Evolutionary conservation across 1,140 invertebrate genomes (phyloP).

Genomic region (Drosophila malerkotliana): DNA sequence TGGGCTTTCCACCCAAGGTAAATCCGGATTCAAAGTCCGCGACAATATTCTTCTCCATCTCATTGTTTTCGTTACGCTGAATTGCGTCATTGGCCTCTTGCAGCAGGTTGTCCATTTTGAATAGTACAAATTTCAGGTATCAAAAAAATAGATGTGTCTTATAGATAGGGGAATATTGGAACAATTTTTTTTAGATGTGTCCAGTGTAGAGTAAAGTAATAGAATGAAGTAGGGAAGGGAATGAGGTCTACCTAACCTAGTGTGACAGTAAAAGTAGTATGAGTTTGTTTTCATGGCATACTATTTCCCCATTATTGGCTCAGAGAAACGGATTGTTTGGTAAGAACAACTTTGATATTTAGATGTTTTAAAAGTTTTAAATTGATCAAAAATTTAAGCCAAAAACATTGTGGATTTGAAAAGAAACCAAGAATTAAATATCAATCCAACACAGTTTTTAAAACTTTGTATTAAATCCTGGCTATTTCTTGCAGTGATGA

Average conservation of each 20-base stretch:
- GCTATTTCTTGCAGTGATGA: constrained; percentile 8
- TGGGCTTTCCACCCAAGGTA: constrained; percentile 26
- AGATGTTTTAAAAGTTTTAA: no score
- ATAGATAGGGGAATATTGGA: constrained; percentile 11
- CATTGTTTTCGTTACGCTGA: background rate
- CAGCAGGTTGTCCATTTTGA: constrained; percentile 36
- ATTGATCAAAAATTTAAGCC: no score
- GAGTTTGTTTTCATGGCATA: constrained; percentile 17
- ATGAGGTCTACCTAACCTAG: constrained; percentile 9
- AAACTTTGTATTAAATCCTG: background rate
- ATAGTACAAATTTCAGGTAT: constrained; percentile 17
- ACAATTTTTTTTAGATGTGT: constrained; percentile 27
- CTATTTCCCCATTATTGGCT: background rate
- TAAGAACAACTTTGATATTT: no score
- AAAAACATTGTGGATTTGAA: no score
- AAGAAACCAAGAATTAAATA: no score
- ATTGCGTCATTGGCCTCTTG: constrained; percentile 26
- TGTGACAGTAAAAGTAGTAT: constrained; percentile 7
- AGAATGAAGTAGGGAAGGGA: constrained; percentile 16
- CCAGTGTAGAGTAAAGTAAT: constrained; percentile 15
- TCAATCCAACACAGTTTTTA: no score
- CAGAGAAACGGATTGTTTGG: no score
- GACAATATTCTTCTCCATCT: background rate
- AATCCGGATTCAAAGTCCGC: constrained; percentile 29
- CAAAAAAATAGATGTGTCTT: constrained; percentile 21